Base-by-base conservation (phyloP, 2,888 invertebrate species). In the Lepidochitona cinerea region DNA sequence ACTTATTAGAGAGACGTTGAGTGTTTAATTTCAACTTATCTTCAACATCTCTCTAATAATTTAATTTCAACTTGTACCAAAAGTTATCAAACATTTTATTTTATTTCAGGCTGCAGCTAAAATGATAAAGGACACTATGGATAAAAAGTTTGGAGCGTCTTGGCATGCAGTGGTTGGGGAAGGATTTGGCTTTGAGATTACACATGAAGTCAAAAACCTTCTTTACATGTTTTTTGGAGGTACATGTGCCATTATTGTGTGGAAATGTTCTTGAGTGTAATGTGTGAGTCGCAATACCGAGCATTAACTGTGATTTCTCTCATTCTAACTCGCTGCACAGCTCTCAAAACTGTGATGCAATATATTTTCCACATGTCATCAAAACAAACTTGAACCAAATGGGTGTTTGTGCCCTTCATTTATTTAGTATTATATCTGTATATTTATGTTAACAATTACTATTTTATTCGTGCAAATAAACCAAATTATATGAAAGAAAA, bases 91-190 rank as follows among this genome's bases (percentile, higher is more conserved):
- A n/a, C 26, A 36, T 37, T 67, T 67, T 59, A 54, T 72, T 54
- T 41, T 74, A 69, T 91, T 92, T 85, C 93, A 97, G 94, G 93
- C 94, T 81, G 97, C 97, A 0, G 97, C 98, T n/a, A 94, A 94
- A 83, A 94, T 96, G 93, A 96, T 98, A 72, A 98, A 98, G 91
- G 97, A 98, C 85, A 93, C 94, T 65, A 94, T 98, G 95, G 98
- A 98, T 91, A 97, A 97, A 91, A 97, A 96, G 90, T 97, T 96
- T 91, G 98, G 98, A 2, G 94, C 96, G 0, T 95, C 96, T 75
- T 98, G 97, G 94, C 96, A 97, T 91, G 96, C 95, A n/a, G 95
- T 98, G 0, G 95, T 98, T 4, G 98, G 98, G 6, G 98, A 98
- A 92, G 96, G 96, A 75, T 98, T 94, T 91, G 97, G 97, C 65